Evolutionary conservation across 2,888 invertebrate genomes (phyloP), one percentile per base, ranked within the genome.

Genomic region (Nomada lathburiana): DNA sequence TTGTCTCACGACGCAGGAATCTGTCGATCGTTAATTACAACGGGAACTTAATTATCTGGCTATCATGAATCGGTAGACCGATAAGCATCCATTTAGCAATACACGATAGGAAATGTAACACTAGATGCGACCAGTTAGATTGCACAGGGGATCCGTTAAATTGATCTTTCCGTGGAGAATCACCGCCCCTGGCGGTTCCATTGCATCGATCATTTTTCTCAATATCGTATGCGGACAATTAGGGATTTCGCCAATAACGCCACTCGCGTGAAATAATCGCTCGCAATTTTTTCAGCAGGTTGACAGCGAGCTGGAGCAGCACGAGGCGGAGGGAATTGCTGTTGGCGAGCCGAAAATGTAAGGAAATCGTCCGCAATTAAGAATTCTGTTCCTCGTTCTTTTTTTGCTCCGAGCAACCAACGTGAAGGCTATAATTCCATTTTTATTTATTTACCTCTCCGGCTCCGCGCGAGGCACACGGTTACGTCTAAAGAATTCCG

Each of bases 71-170:
- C 71, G 82, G 60, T 82, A 68, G 57, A 20, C 70, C 69, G 75
- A 78, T 83, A 72, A 75, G 69, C 82, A 82, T 82, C 78, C 78
- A 78, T 83, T 74, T 36, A 23, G 64, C 44, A 10, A 47, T 50
- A 75, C 63, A 42, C 44, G 26, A 59, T 29, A 60, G 23, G 23
- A 50, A 59, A 63, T 62, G 64, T 23, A 20, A 29, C 29, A 36
- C 26, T 23, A 62, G 16, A 47, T 18, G n/a, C n/a, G 26, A 26
- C 42, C 50, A 26, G 55, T 26, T 16, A 47, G 29, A 36, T 62
- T 55, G 23, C 59, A 63, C 50, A 9, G 29, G 20, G 36, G 23
- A 63, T 57, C 63, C 59, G 68, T 82, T 65, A 83, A 78, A 75
- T 55, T 52, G 59, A 11, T 63, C 44, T 47, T 53, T n/a, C 26